These are phyloP conservation scores for Lytechinus variegatus DNA, from an alignment of 35 echinoderm and acorn worm genomes.

Conservation along the genomic window DNA sequence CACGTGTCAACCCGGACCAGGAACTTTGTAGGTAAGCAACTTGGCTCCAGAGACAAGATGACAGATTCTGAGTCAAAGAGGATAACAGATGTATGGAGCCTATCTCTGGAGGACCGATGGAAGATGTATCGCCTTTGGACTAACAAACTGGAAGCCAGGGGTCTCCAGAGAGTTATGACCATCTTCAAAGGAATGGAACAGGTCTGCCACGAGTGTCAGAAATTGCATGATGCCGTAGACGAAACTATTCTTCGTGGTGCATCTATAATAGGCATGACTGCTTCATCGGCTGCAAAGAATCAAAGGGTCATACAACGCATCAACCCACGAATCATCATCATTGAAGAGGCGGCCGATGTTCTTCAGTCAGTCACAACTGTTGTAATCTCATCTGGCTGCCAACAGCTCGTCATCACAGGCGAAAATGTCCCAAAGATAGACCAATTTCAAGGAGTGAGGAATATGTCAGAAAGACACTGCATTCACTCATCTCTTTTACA, in stretches of 20 bases:
- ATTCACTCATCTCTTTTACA: not conserved
- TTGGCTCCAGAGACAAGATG: slow-evolving; percentile 60
- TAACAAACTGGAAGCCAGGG: not conserved
- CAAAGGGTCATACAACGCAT: slow-evolving; percentile 42
- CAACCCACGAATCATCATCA: slow-evolving; percentile 33
- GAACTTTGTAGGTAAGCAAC: slow-evolving; percentile 35
- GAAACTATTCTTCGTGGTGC: slow-evolving; percentile 58
- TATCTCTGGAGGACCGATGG: slow-evolving; percentile 61
- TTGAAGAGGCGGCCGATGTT: slow-evolving; percentile 63
- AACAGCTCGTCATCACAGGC: slow-evolving; percentile 57
- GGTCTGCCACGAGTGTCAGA: slow-evolving; percentile 8
- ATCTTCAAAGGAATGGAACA: not conserved
- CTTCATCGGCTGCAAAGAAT: slow-evolving; percentile 47
- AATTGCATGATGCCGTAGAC: slow-evolving; percentile 68
- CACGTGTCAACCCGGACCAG: not conserved
- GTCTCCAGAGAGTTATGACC: not conserved
- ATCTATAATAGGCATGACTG: slow-evolving; percentile 86
- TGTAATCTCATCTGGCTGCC: not conserved
- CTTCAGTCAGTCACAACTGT: slow-evolving; percentile 29
- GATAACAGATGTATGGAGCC: slow-evolving; percentile 64
- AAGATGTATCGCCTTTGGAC: slow-evolving; percentile 78
- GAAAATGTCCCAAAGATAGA: slow-evolving; percentile 12
- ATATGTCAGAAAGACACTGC: not conserved
- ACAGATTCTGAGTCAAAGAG: slow-evolving; percentile 57
- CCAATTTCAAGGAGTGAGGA: not conserved